These are phyloP conservation scores for Ammospiza maritima DNA, from an alignment of 2,797 vertebrate species.

Conservation along the genomic window DNA sequence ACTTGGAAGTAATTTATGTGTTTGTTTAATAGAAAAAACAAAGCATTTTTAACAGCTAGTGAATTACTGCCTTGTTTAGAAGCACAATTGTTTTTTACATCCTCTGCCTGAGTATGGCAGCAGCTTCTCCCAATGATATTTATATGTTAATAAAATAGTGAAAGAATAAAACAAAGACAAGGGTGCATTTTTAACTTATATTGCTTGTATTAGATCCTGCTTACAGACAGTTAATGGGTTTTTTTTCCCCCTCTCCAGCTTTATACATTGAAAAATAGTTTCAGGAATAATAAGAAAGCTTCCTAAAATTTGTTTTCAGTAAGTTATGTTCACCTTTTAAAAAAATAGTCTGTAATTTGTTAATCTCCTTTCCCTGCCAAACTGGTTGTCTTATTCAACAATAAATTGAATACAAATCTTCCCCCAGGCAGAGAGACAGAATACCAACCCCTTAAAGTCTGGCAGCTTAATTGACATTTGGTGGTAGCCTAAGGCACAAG, in stretches of 20 bases:
- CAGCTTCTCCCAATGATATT: constrained; percentile 50
- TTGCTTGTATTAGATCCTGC: constrained; percentile 33
- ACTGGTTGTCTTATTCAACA: constrained; percentile 73
- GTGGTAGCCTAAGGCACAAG: constrained; percentile 58
- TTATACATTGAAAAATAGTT: constrained; percentile 48
- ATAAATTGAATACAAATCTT: constrained; percentile 75
- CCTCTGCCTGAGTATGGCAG: constrained; percentile 24
- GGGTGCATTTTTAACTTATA: constrained; percentile 35
- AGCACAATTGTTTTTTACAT: not conserved
- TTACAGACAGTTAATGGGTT: constrained; percentile 19
- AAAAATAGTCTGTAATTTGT: constrained; percentile 68
- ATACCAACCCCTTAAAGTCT: constrained; percentile 59
- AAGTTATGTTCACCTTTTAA: constrained; percentile 64
- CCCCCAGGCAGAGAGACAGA: constrained; percentile 69
- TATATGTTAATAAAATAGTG: constrained; percentile 65
- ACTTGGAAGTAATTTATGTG: not conserved
- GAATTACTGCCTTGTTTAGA: constrained; percentile 37
- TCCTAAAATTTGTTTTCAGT: constrained; percentile 56
- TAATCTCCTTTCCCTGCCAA: constrained; percentile 71
- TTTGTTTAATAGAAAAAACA: constrained; percentile 5
- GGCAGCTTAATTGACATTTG: constrained; percentile 75
- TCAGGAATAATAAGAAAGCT: constrained; percentile 39
- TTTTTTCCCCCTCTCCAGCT: not conserved
- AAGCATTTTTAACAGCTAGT: constrained; percentile 21
- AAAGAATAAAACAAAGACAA: constrained; percentile 49